Conservation (phyloP, 2,113 vertebrate genomes). For the Phycodurus eques region DNA sequence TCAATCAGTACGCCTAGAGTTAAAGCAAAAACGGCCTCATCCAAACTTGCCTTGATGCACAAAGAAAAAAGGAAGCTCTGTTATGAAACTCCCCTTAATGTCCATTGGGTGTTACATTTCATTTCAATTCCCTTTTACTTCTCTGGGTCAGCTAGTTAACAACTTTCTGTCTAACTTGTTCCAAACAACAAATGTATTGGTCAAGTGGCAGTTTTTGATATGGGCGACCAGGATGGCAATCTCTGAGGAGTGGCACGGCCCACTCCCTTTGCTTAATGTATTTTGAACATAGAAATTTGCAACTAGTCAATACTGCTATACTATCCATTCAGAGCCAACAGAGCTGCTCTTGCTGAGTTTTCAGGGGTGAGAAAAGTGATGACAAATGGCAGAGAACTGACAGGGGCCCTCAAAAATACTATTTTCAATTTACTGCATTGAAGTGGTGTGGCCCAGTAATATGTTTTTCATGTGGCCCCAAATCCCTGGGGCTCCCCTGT, state of each 20-base stretch:
- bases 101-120: slow-evolving; percentile 12
- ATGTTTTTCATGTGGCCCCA: too few species aligned
- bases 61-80: slow-evolving; percentile 12
- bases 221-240: too few species aligned
- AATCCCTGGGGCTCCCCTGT: too few species aligned
- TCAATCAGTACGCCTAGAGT: slow-evolving; percentile 28
- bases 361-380: neutral
- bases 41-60: slow-evolving; percentile 17
- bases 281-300: too few species aligned
- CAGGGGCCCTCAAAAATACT: neutral
- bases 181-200: neutral
- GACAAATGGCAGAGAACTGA: neutral
- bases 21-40: slow-evolving; percentile 17
- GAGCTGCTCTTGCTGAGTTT: neutral
- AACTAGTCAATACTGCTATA: neutral
- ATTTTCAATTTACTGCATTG: neutral
- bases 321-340: neutral
- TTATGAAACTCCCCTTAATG: slow-evolving; percentile 27
- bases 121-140: slow-evolving; percentile 12
- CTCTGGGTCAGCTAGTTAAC: neutral
- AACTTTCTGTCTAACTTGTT: neutral
- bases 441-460: too few species aligned
- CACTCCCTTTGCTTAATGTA: too few species aligned
- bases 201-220: too few species aligned
- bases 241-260: too few species aligned